phyloP scores from a whole-genome alignment of 2,797 vertebrate genomes.

The Lemur catta region DNA sequence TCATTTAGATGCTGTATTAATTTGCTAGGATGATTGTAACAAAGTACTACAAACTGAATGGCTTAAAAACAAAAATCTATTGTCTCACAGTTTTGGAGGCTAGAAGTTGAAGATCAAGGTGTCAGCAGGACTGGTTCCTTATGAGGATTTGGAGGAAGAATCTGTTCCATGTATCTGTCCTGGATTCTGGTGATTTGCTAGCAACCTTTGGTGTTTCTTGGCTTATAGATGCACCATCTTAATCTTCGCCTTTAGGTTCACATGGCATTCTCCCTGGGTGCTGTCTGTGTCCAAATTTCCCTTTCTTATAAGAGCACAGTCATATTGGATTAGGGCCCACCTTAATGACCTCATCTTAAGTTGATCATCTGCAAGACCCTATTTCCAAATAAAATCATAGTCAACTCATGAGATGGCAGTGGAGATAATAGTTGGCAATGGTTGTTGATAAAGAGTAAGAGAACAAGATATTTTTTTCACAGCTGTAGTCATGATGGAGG shows the following conservation, averaged over 20 bases:
- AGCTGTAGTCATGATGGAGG: not conserved
- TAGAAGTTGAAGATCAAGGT: not conserved
- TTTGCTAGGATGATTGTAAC: not conserved
- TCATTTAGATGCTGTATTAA: not conserved
- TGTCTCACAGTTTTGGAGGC: not conserved
- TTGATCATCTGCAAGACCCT: not conserved
- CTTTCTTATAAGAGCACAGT: not conserved
- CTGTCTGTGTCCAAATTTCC: not conserved
- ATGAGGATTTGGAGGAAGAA: not conserved
- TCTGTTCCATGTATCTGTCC: not conserved
- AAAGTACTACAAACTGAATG: not conserved
- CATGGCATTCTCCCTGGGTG: not conserved
- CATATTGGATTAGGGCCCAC: not conserved
- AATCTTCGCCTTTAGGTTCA: not conserved
- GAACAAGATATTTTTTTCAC: not conserved
- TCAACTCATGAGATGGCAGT: not conserved
- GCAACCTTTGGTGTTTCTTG: not conserved
- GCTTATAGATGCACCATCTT: not conserved
- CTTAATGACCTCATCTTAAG: not conserved
- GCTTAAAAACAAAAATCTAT: not conserved
- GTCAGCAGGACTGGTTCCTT: not conserved
- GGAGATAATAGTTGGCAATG: not conserved
- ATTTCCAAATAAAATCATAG: not conserved
- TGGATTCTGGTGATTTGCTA: not conserved
- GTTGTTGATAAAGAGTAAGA: not conserved